Evolutionary conservation across 1,140 invertebrate genomes (phyloP).

Genomic region (Caenorhabditis tropicalis): DNA sequence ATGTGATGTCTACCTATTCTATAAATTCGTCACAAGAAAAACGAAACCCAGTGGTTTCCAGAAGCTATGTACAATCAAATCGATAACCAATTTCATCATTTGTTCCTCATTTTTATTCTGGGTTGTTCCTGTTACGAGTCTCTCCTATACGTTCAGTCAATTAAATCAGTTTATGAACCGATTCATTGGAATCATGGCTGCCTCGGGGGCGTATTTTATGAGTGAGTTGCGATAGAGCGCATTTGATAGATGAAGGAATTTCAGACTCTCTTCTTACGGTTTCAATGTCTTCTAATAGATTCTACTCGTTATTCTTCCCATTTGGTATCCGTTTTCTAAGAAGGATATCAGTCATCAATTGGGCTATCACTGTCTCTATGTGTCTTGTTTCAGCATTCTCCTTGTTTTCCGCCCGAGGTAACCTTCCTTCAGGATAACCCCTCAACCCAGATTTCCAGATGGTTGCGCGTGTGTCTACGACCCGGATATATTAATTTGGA

Average conservation of each 20-base stretch:
- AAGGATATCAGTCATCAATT: neutral
- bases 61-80: neutral
- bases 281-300: neutral
- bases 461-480: neutral
- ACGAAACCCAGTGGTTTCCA: neutral
- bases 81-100: neutral
- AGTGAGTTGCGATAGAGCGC: neutral
- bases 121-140: neutral
- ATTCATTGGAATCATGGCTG: neutral
- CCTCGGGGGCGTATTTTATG: neutral
- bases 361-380: neutral
- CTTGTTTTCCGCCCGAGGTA: neutral
- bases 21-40: neutral
- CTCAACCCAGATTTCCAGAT: too few relatives aligned
- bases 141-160: neutral
- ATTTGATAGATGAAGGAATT: neutral
- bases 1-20: neutral
- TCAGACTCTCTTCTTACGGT: neutral
- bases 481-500: neutral
- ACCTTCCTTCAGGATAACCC: neutral
- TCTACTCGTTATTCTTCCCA: neutral
- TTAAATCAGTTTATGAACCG: neutral
- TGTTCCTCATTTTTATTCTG: neutral
- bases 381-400: neutral
- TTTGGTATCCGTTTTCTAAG: neutral